Conservation (phyloP, 2,888 invertebrate genomes). For the Andrena minutula region DNA sequence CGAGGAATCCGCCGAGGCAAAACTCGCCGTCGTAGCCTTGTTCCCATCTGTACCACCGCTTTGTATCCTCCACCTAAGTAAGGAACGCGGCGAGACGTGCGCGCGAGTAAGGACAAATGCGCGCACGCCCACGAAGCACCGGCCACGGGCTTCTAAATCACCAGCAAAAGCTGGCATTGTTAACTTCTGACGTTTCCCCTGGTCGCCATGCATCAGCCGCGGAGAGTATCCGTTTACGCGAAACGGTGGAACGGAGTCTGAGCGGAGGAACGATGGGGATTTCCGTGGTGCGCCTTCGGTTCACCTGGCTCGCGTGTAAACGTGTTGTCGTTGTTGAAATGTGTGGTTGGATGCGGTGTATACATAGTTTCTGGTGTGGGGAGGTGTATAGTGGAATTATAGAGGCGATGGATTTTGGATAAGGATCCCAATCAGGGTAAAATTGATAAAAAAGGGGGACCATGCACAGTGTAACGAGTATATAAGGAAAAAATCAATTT, state of each 20-base stretch:
- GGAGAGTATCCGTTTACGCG: conserved; percentile 62
- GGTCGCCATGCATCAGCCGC: conserved; percentile 54
- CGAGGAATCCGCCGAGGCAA: conserved; percentile 25
- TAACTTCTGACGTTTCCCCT: conserved; percentile 65
- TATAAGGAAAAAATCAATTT: too few relatives aligned
- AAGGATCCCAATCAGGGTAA: too few relatives aligned
- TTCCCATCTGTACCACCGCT: conserved; percentile 50
- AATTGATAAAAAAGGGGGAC: too few relatives aligned
- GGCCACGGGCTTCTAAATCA: conserved; percentile 62
- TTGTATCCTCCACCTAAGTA: conserved; percentile 38
- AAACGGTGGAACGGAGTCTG: conserved; percentile 42
- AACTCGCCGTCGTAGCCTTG: conserved; percentile 37
- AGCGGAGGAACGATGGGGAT: not conserved
- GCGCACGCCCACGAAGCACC: conserved; percentile 64
- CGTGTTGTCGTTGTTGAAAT: too few relatives aligned
- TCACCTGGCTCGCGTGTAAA: too few relatives aligned
- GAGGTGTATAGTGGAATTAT: too few relatives aligned
- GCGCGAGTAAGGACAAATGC: conserved; percentile 63
- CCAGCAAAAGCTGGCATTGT: conserved; percentile 65
- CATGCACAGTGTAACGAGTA: too few relatives aligned
- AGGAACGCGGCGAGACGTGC: conserved; percentile 37
- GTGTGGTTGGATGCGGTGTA: too few relatives aligned
- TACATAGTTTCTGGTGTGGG: too few relatives aligned
- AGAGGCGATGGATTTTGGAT: too few relatives aligned
- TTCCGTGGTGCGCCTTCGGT: not conserved